Evolutionary conservation across 2,888 invertebrate genomes (phyloP), one percentile per base, ranked within the genome.

Genomic region (Hesperia comma): DNA sequence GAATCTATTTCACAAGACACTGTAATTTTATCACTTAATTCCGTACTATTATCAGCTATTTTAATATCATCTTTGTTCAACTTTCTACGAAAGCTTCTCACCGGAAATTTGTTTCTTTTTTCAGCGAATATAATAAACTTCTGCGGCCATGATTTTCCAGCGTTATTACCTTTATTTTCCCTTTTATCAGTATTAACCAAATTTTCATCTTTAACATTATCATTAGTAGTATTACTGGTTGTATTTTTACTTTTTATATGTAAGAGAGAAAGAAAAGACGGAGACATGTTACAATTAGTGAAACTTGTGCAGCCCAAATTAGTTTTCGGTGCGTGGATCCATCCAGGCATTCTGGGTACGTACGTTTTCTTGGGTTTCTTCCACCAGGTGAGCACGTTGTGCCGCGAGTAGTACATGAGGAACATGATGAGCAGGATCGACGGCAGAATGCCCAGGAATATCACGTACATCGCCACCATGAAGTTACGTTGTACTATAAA

Each of bases 401-500:
- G 95, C 26, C 95, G 94, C 70, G 95, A 94, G 89, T 97, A 97
- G 94, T 97, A 98, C 63, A 95, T 84, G 43, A 96, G 89, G 83
- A 97, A 94, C 46, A 95, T 92, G 3, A 95, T 79, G 21, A 96
- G 85, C 1, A 96, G 94, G 51, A 96, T 86, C 68, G 95, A 86
- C 0, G 98, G 98, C 64, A 98, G 93, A 74, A 98, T 95, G 26
- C 97, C 96, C 76, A 98, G 94, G 94, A 98, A 98, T 77, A 98
- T 95, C 73, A 99, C 94, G 85, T 96, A 96, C 93, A 99, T 94
- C 40, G 96, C 96, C 69, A 96, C 95, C 81, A 97, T 94, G 84
- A 97, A 95, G 77, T 95, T 95, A 74, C 94, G 94, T 82, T 95
- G 94, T 72, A 96, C 97, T 97, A 94, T 41, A 77, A 54, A 12